A percentile compares a stretch with the other conserved stretches of the same genome.
These are phyloP conservation scores for Augochlora pura DNA, from an alignment of 1,140 invertebrate species.

Conservation along the genomic window DNA sequence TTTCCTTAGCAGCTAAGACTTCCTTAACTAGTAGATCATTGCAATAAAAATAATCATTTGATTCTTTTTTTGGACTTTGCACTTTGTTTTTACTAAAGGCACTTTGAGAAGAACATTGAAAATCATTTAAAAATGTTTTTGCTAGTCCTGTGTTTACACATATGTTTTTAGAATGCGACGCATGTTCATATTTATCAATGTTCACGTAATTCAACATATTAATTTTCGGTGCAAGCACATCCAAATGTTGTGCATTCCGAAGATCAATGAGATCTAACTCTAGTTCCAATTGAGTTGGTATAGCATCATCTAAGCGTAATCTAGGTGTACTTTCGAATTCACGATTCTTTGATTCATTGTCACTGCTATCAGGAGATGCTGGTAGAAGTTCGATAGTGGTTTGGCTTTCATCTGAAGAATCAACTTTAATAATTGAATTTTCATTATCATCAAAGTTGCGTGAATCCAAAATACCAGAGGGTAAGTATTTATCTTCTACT, in stretches of 20 bases:
- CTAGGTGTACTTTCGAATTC: conserved; percentile 12
- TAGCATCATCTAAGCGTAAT: conserved; percentile 66
- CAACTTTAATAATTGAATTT: conserved; percentile 73
- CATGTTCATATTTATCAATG: conserved; percentile 24
- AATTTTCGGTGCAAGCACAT: conserved; percentile 51
- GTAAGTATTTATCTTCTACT: conserved; percentile 16
- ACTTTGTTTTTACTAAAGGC: not conserved
- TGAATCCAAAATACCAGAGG: not conserved
- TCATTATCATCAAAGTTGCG: conserved; percentile 37
- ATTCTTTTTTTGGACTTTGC: not conserved
- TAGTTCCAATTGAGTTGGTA: conserved; percentile 72
- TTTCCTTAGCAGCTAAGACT: conserved; percentile 77
- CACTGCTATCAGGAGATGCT: conserved; percentile 68
- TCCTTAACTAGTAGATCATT: conserved; percentile 74
- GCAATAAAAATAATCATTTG: conserved; percentile 47
- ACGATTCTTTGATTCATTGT: conserved; percentile 37
- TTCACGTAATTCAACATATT: not conserved
- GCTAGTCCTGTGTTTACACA: not conserved
- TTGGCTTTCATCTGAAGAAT: conserved; percentile 77
- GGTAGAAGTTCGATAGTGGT: conserved; percentile 76
- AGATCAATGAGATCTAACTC: conserved; percentile 72
- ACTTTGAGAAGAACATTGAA: not conserved
- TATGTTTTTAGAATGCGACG: conserved; percentile 1
- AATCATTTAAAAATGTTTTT: conserved; percentile 1
- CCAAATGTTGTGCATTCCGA: conserved; percentile 54